Evolutionary conservation across 2,888 invertebrate species (phyloP), one percentile per base, ranked within the genome.

Genomic region (Thecophora atra): DNA sequence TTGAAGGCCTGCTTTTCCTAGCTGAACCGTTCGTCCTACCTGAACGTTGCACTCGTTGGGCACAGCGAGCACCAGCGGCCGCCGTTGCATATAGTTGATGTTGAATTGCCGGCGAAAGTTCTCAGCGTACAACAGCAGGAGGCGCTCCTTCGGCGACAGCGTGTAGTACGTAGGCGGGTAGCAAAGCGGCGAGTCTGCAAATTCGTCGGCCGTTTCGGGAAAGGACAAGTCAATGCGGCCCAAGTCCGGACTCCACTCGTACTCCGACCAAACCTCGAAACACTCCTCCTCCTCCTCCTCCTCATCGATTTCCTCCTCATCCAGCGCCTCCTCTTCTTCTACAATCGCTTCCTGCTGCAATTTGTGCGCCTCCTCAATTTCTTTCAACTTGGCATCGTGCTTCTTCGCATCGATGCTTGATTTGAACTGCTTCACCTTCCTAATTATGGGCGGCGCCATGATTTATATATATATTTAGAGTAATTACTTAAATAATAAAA

Each of bases 1-100:
- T 5, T 42, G n/a, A 26, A 60, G 17, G 26, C n/a, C 42, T 37
- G 37, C 11, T n/a, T n/a, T n/a, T 37, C 24, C 26, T 13, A n/a
- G 24, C 15, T 28, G 8, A 51, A 17, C 51, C 19, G n/a, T n/a
- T 28, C 58, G 7, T 26, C 51, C 69, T 85, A 93, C 94, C 90
- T 93, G 92, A 73, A 93, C 88, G 64, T 90, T 91, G 81, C 92
- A 94, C 86, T 94, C 94, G 82, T 95, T 95, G 67, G 91, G 90
- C 58, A 90, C 89, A 67, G 91, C 93, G 70, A 95, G 82, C 56
- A 94, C 87, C 70, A 94, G 81, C 0, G 93, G 92, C 75, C 90
- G 90, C 66, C 93, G 88, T 37, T 89, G 84, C 0, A 89, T 88
- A 84, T 89, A 91, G 65, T 88, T 87, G 70, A 88, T 86, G 70